Percentiles rank a stretch among this genome's conserved stretches.
Evolutionary conservation across 1,140 invertebrate species (phyloP).

Genomic region (Condylostylus longicornis): DNA sequence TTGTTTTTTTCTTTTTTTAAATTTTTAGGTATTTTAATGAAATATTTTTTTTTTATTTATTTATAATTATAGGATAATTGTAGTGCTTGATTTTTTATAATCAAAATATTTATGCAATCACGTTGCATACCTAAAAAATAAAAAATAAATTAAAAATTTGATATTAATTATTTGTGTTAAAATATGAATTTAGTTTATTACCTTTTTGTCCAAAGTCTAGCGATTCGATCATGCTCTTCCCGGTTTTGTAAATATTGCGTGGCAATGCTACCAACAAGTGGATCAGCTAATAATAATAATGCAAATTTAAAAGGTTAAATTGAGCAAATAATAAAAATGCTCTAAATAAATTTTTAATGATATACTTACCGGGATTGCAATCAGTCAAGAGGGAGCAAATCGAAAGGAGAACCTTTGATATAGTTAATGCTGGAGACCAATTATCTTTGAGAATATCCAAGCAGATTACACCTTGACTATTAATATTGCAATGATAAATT

Average conservation of each 20-base stretch:
- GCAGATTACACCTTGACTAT: constrained; percentile 92
- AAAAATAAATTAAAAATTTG: not conserved
- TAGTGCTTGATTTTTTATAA: too few relatives aligned
- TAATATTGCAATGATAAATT: constrained; percentile 95
- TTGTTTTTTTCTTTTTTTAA: too few relatives aligned
- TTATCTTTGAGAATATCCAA: constrained; percentile 92
- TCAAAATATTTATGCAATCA: too few relatives aligned
- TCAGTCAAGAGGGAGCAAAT: constrained; percentile 92
- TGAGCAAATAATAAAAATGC: constrained; percentile 6
- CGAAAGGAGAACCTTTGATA: constrained; percentile 86
- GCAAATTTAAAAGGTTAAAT: not conserved
- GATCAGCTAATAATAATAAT: constrained; percentile 57
- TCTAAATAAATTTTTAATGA: not conserved
- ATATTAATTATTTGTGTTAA: not conserved
- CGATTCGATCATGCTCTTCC: constrained; percentile 94
- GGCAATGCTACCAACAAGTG: constrained; percentile 93
- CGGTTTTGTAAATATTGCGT: constrained; percentile 95
- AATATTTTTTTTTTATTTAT: too few relatives aligned
- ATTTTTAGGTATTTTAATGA: too few relatives aligned
- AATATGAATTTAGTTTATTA: constrained; percentile 68
- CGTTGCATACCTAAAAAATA: constrained; percentile 24
- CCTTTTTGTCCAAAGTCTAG: constrained; percentile 93
- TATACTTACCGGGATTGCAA: constrained; percentile 76
- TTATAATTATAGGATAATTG: too few relatives aligned
- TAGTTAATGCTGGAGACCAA: constrained; percentile 89